Evolutionary conservation across 2,888 invertebrate species (phyloP).

Genomic region (Acleris cristana): DNA sequence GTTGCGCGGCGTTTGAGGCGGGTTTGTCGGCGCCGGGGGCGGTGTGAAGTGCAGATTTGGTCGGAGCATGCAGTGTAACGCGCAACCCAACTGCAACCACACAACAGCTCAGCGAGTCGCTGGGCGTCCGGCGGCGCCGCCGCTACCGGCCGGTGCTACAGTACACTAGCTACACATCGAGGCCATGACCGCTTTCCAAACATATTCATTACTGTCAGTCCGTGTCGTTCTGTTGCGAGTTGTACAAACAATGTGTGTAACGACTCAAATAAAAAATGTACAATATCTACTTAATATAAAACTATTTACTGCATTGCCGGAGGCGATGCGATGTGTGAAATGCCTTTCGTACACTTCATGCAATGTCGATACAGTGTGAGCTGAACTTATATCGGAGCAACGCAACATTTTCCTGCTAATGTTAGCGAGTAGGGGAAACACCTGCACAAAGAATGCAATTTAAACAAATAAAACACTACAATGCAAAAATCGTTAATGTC

Average conservation of each 20-base stretch:
- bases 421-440: slow-evolving; percentile 82
- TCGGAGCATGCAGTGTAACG: slow-evolving; percentile 95
- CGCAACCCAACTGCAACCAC: slow-evolving; percentile 95
- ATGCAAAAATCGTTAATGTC: slow-evolving; percentile 71
- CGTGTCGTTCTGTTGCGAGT: slow-evolving; percentile 46
- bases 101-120: slow-evolving; percentile 72
- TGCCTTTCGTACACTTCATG: slow-evolving; percentile 74
- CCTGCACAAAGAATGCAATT: slow-evolving; percentile 82
- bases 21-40: slow-evolving; percentile 83
- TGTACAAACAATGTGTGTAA: slow-evolving; percentile 32
- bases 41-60: slow-evolving; percentile 83
- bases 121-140: slow-evolving; percentile 8
- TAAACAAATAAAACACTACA: slow-evolving; percentile 78
- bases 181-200: slow-evolving; percentile 67
- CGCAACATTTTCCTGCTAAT: slow-evolving; percentile 83
- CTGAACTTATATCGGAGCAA: slow-evolving; percentile 71
- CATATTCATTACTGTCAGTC: slow-evolving; percentile 69
- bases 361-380: slow-evolving; percentile 59
- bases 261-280: slow-evolving; percentile 46
- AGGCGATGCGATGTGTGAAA: slow-evolving; percentile 66
- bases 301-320: slow-evolving; percentile 58
- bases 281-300: slow-evolving; percentile 46
- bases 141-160: slow-evolving; percentile 59
- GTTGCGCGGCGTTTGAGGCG: slow-evolving; percentile 82
- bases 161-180: slow-evolving; percentile 73